phyloP scores from a whole-genome alignment of 2,888 invertebrate species.

The Galeruca laticollis region DNA sequence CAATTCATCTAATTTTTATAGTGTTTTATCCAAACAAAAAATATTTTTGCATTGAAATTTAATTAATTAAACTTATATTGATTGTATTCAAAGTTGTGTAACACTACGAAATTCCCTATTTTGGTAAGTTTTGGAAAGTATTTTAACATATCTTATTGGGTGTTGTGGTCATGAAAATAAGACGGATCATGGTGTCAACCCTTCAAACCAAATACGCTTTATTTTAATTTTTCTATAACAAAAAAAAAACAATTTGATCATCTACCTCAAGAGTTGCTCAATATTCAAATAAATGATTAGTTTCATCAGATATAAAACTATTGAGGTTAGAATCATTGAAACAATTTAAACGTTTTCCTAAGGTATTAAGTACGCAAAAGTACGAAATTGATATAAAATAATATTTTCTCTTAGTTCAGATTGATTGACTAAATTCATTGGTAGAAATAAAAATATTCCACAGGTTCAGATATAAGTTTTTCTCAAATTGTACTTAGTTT shows the following conservation, averaged over 20 bases:
- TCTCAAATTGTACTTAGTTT: too few relatives aligned
- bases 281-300: too few relatives aligned
- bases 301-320: too few relatives aligned
- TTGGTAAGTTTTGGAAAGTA: conserved; percentile 54
- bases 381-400: too few relatives aligned
- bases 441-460: too few relatives aligned
- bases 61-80: conserved; percentile 44
- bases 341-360: too few relatives aligned
- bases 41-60: conserved; percentile 51
- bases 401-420: too few relatives aligned
- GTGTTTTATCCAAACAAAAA: conserved; percentile 42
- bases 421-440: too few relatives aligned
- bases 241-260: conserved; percentile 17
- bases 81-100: conserved; percentile 44
- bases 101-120: conserved; percentile 49
- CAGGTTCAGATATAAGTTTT: too few relatives aligned
- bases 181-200: conserved; percentile 22
- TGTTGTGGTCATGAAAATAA: conserved; percentile 36
- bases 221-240: conserved; percentile 49
- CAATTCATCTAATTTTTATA: conserved; percentile 45
- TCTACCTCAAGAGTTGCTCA: neutral
- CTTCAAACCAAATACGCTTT: conserved; percentile 49
- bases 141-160: conserved; percentile 56
- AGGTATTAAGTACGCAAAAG: too few relatives aligned
- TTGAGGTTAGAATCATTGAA: too few relatives aligned